phyloP scores from a whole-genome alignment of 2,113 vertebrate genomes.

The Vulpes lagopus region DNA sequence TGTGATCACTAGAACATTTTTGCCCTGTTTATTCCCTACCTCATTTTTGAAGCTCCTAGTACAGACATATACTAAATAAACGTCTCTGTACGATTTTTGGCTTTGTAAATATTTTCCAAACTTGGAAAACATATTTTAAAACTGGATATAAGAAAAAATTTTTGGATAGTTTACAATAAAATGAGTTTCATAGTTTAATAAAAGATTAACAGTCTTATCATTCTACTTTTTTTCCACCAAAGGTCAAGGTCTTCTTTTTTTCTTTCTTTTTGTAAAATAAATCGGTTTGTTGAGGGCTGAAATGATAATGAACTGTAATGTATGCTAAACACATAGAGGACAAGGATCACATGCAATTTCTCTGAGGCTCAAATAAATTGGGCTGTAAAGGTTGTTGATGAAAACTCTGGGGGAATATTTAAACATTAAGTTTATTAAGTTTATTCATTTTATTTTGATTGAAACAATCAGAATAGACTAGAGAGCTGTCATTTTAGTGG shows the following conservation, averaged over 20 bases:
- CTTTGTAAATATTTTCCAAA: slow-evolving; percentile 43
- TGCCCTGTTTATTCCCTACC: neutral
- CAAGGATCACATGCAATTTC: slow-evolving; percentile 86
- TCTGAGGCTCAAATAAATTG: slow-evolving; percentile 88
- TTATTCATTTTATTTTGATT: slow-evolving; percentile 86
- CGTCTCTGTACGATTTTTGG: neutral
- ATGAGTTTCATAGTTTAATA: slow-evolving; percentile 35
- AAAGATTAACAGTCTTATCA: neutral
- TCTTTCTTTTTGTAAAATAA: slow-evolving; percentile 84
- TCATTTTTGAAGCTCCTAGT: neutral
- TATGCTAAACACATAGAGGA: slow-evolving; percentile 87
- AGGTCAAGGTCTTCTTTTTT: slow-evolving; percentile 49
- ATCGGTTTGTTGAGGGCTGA: slow-evolving; percentile 77
- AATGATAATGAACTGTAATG: slow-evolving; percentile 86
- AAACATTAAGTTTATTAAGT: slow-evolving; percentile 83
- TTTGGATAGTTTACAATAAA: slow-evolving; percentile 23
- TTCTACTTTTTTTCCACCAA: neutral
- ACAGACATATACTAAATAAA: neutral
- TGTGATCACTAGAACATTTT: neutral
- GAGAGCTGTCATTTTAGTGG: slow-evolving; percentile 84
- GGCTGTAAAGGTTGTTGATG: slow-evolving; percentile 83
- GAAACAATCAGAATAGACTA: slow-evolving; percentile 88
- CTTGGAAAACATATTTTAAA: slow-evolving; percentile 16
- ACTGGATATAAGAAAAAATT: neutral
- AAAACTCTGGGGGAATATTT: slow-evolving; percentile 86